Evolutionary conservation across 2,888 invertebrate species (phyloP).

Genomic region (Meganola albula): DNA sequence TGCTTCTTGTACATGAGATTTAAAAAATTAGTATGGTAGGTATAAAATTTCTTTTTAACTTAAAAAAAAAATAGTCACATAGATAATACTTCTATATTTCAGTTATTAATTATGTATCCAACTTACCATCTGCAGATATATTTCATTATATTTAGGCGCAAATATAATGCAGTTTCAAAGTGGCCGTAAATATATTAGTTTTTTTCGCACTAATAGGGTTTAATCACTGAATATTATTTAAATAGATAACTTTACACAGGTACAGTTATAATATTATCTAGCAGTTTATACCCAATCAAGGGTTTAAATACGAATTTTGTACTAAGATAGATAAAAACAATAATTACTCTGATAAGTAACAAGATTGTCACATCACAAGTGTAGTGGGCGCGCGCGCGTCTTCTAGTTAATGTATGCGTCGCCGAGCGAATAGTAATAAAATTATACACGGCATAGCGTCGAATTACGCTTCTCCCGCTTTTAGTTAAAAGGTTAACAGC

Average conservation of each 20-base stretch:
- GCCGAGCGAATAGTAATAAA: conserved; percentile 70
- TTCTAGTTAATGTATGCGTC: conserved; percentile 56
- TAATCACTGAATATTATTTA: conserved; percentile 32
- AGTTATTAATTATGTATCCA: too few relatives aligned
- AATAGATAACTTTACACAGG: conserved; percentile 31
- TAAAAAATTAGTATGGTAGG: too few relatives aligned
- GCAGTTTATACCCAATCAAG: conserved; percentile 67
- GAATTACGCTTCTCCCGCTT: conserved; percentile 76
- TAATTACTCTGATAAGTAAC: conserved; percentile 62
- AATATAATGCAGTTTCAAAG: too few relatives aligned
- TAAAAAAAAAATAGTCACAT: too few relatives aligned
- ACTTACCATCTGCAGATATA: too few relatives aligned
- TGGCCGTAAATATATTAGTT: too few relatives aligned
- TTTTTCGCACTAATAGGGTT: too few relatives aligned
- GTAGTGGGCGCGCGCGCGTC: conserved; percentile 35
- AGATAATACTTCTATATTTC: too few relatives aligned
- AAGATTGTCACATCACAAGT: too few relatives aligned
- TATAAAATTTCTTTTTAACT: too few relatives aligned
- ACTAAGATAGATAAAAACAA: conserved; percentile 67
- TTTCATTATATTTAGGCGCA: too few relatives aligned
- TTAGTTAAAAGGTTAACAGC: conserved; percentile 78
- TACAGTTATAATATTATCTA: conserved; percentile 45
- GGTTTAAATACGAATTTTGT: conserved; percentile 66
- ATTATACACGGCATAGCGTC: conserved; percentile 75
- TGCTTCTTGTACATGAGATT: too few relatives aligned